Evolutionary conservation across 1,140 invertebrate species (phyloP).

Genomic region (Rhopalosiphum maidis): DNA sequence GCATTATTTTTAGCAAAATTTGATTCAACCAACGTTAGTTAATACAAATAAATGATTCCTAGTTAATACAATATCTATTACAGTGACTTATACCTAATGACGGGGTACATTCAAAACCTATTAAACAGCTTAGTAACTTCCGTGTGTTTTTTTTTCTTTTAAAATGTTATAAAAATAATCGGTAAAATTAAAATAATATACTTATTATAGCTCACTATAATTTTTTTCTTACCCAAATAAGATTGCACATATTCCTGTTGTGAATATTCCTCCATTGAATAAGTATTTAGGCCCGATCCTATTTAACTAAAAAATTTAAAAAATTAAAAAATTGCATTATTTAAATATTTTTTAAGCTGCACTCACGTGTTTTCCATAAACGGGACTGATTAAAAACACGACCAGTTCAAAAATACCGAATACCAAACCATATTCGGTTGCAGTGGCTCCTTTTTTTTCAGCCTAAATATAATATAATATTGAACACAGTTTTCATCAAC

Average conservation of each 20-base stretch:
- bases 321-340: neutral
- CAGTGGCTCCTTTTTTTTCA: constrained; percentile 81
- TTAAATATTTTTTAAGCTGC: neutral
- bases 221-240: constrained; percentile 75
- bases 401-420: constrained; percentile 93
- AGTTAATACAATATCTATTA: no score
- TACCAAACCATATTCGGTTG: constrained; percentile 88
- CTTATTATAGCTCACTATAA: neutral
- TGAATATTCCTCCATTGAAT: constrained; percentile 87
- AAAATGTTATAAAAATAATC: no score
- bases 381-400: constrained; percentile 85
- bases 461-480: constrained; percentile 69
- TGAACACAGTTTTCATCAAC: neutral
- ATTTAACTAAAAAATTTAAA: constrained; percentile 69
- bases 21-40: no score
- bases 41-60: no score
- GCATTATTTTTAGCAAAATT: no score
- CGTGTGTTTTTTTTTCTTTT: no score
- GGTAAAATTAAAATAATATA: neutral
- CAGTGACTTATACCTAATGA: no score
- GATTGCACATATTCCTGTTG: constrained; percentile 82
- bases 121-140: no score
- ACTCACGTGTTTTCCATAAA: constrained; percentile 85
- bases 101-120: no score
- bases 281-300: constrained; percentile 83